A percentile compares a stretch with the other conserved stretches of the same genome.
Conservation (phyloP, 2,797 vertebrate genomes). For the Rhadinocentrus ornatus region DNA sequence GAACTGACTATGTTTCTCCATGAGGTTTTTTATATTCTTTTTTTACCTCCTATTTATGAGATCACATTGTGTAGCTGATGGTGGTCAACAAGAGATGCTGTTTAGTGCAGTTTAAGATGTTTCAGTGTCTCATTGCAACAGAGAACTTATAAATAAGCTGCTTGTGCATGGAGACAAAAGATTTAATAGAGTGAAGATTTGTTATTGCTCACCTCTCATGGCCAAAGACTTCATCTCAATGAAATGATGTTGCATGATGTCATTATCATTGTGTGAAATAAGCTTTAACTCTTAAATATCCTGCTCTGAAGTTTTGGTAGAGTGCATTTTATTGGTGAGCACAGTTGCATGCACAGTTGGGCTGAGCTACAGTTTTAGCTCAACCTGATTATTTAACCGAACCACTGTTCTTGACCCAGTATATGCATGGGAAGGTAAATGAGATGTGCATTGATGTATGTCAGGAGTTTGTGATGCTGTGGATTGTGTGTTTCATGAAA, state of each 20-base stretch:
- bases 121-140: conserved; percentile 13
- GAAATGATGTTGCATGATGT: background rate
- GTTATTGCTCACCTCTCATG: conserved; percentile 16
- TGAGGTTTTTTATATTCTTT: background rate
- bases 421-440: no score
- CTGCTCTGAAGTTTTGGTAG: background rate
- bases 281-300: conserved; percentile 5
- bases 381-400: no score
- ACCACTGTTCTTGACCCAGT: no score
- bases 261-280: background rate
- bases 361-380: no score
- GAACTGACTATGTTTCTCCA: background rate
- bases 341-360: no score
- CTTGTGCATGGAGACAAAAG: background rate
- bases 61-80: conserved; percentile 9
- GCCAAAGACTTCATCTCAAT: background rate
- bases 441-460: no score
- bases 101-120: conserved; percentile 7
- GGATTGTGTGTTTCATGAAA: no score
- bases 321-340: no score
- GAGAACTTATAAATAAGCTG: background rate
- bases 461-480: no score
- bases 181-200: background rate
- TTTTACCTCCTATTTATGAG: background rate
- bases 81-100: conserved; percentile 1